These are phyloP conservation scores for Drosophila robusta DNA, from an alignment of 2,888 invertebrate genomes.

Conservation along the genomic window DNA sequence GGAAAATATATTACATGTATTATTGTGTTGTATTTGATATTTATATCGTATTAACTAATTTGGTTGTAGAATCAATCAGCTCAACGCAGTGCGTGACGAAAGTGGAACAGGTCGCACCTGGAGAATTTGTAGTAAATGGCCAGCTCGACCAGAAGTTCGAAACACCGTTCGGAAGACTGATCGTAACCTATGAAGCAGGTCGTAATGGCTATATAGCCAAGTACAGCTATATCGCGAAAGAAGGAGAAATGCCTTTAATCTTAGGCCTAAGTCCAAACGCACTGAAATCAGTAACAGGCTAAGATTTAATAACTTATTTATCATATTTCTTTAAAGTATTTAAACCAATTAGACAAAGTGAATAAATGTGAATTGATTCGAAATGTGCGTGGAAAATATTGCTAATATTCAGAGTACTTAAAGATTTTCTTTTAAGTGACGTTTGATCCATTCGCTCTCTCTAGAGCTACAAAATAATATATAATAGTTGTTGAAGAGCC, in stretches of 20 bases:
- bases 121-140: constrained; percentile 26
- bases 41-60: background rate
- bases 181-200: constrained; percentile 37
- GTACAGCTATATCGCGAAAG: constrained; percentile 13
- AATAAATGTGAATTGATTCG: background rate
- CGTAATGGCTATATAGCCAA: constrained; percentile 42
- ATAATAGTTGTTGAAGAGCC: constrained; percentile 26
- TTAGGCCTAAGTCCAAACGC: constrained; percentile 10
- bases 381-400: background rate
- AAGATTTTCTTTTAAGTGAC: no score
- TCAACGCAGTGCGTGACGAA: constrained; percentile 27
- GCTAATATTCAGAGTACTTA: no score
- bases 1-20: no score
- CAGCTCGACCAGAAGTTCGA: constrained; percentile 17
- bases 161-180: constrained; percentile 7
- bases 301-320: background rate
- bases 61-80: constrained; percentile 8
- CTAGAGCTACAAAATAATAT: constrained; percentile 16
- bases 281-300: constrained; percentile 29
- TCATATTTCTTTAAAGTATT: background rate
- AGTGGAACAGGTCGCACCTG: constrained; percentile 29
- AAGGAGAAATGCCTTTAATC: no score
- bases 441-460: background rate
- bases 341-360: background rate
- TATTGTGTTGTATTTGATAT: background rate